Evolutionary conservation across 1,140 invertebrate genomes (phyloP), one percentile per base, ranked within the genome.

Genomic region (Metaphire vulgaris): DNA sequence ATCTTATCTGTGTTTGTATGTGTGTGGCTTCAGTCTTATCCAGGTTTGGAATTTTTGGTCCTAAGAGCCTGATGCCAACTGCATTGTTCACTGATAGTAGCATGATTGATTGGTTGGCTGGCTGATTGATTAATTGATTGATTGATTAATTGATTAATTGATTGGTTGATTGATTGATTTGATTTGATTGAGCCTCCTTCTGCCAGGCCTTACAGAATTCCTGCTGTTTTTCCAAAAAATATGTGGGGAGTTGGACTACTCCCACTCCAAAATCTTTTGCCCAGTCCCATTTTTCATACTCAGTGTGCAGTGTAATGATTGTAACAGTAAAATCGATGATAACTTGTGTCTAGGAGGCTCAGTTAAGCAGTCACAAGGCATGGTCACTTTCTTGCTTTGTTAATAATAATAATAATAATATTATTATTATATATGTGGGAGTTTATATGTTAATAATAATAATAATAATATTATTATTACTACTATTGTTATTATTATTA

Each of bases 221-320:
- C 75, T 2, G 75, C 69, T 41, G 69, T 70, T 14, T 64, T 76
- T 30, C 67, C 68, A n/a, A 76, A n/a, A n/a, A n/a, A n/a, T n/a
- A n/a, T n/a, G n/a, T n/a, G n/a, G n/a, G n/a, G n/a, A n/a, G n/a
- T n/a, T n/a, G n/a, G n/a, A n/a, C n/a, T n/a, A n/a, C n/a, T n/a
- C n/a, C n/a, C n/a, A n/a, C n/a, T n/a, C n/a, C n/a, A n/a, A n/a
- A n/a, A n/a, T n/a, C n/a, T n/a, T n/a, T n/a, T n/a, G n/a, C n/a
- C n/a, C n/a, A n/a, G n/a, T n/a, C n/a, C n/a, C n/a, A n/a, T n/a
- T n/a, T n/a, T n/a, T n/a, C n/a, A n/a, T n/a, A 76, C 14, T 33
- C 71, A 26, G 66, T 71, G 29, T 33, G 75, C 28, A 69, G 33
- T 33, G n/a, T 76, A 33, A n/a, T 32, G 30, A 21, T 76, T 29